Conservation (phyloP, 2,797 vertebrate genomes). For the Sciaenops ocellatus region DNA sequence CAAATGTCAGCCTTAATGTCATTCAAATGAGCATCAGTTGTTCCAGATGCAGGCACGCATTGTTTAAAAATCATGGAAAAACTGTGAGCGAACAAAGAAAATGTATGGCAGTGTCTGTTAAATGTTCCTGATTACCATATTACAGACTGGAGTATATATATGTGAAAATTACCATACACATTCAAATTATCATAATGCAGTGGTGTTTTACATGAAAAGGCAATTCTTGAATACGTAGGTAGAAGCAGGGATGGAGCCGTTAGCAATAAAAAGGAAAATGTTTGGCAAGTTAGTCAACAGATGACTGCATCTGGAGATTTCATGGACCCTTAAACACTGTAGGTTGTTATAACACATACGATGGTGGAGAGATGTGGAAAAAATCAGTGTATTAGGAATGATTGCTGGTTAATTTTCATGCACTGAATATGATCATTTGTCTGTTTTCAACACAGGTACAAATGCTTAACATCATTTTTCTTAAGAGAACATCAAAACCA, state of each 20-base stretch:
- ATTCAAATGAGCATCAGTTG: conserved; percentile 60
- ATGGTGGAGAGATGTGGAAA: conserved; percentile 76
- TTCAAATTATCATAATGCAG: conserved; percentile 53
- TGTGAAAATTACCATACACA: conserved; percentile 67
- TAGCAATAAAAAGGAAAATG: conserved; percentile 19
- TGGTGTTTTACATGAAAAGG: conserved; percentile 43
- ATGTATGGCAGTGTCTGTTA: conserved; percentile 56
- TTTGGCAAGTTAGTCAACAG: conserved; percentile 53
- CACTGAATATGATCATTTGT: conserved; percentile 58
- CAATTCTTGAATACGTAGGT: conserved; percentile 53
- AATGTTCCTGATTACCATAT: conserved; percentile 71
- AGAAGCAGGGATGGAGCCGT: conserved; percentile 45
- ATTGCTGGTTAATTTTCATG: conserved; percentile 77
- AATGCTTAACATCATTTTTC: conserved; percentile 9
- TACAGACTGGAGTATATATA: conserved; percentile 54
- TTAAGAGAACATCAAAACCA: neutral
- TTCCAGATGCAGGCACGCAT: conserved; percentile 43
- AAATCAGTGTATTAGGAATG: conserved; percentile 77
- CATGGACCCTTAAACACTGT: conserved; percentile 67
- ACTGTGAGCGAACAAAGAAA: conserved; percentile 44
- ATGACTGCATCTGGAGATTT: conserved; percentile 65
- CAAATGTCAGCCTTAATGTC: conserved; percentile 70
- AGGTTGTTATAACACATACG: conserved; percentile 75
- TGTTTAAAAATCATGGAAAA: conserved; percentile 48
- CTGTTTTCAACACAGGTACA: conserved; percentile 26